A percentile compares a stretch with the other conserved stretches of the same genome.
phyloP scores from a whole-genome alignment of 2,797 vertebrate species.

The Pangasius larnaudii region DNA sequence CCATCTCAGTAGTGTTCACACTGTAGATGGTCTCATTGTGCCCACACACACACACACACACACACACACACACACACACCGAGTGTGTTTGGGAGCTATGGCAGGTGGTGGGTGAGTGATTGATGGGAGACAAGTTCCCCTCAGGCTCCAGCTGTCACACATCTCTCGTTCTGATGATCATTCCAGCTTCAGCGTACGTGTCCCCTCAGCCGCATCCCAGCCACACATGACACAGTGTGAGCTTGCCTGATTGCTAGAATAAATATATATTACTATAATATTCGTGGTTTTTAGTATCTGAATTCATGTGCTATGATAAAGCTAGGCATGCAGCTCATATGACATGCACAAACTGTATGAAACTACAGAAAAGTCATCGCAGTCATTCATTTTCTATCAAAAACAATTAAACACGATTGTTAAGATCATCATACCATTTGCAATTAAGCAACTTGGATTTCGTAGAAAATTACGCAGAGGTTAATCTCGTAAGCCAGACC shows the following conservation, averaged over 20 bases:
- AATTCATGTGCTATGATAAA: neutral
- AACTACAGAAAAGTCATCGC: neutral
- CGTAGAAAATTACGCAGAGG: neutral
- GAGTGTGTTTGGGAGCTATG: neutral
- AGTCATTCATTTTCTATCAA: constrained; percentile 2
- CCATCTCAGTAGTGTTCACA: neutral
- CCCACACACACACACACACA: neutral
- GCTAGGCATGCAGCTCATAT: neutral
- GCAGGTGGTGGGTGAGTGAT: constrained; percentile 42
- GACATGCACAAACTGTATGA: neutral
- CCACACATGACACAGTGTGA: constrained; percentile 39
- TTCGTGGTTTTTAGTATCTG: neutral
- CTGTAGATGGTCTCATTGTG: neutral
- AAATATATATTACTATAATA: neutral
- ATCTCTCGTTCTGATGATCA: constrained; percentile 38
- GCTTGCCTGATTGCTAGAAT: neutral
- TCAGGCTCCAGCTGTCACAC: constrained; percentile 54
- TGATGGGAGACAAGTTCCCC: constrained; percentile 49
- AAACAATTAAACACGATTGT: neutral
- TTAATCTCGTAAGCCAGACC: neutral
- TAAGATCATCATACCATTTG: neutral
- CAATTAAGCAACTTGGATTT: neutral
- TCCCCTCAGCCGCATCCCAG: constrained; percentile 21
- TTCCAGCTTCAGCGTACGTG: constrained; percentile 7
- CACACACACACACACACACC: neutral